These are phyloP conservation scores for Bolinopsis microptera DNA, from an alignment of 37 sponge, comb jelly and placozoan species.

Conservation along the genomic window DNA sequence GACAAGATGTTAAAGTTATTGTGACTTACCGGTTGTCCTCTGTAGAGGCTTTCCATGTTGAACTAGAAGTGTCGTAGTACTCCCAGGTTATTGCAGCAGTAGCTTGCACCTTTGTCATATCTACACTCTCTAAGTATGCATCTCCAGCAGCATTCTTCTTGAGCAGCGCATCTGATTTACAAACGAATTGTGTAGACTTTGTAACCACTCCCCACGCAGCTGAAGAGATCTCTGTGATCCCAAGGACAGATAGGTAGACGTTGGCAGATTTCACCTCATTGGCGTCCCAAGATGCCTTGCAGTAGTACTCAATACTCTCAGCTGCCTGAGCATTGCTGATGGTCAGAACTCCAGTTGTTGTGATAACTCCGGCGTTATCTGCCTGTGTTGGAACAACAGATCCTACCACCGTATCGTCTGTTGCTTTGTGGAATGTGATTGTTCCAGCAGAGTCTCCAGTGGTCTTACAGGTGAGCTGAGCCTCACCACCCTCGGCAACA, in stretches of 20 bases:
- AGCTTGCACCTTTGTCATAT: not conserved
- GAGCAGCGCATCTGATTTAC: not conserved
- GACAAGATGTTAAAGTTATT: not conserved
- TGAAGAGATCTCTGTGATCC: not conserved
- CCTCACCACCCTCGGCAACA: not conserved
- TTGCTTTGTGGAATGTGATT: not conserved
- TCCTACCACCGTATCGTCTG: not conserved
- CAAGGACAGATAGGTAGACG: not conserved
- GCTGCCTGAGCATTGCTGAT: not conserved
- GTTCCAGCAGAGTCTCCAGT: not conserved
- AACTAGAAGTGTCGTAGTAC: not conserved
- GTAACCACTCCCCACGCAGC: not conserved
- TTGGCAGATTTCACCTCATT: not conserved
- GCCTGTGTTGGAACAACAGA: not conserved
- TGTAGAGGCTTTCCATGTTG: not conserved
- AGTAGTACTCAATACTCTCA: not conserved
- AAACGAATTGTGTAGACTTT: not conserved
- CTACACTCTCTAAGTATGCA: not conserved
- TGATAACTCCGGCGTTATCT: not conserved
- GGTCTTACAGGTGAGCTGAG: not conserved
- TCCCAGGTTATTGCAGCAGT: not conserved
- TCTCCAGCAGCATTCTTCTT: not conserved
- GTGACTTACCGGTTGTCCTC: not conserved
- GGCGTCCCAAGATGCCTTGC: not conserved
- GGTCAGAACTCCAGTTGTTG: slow-evolving; percentile 2